Percentiles rank a stretch among this genome's conserved stretches.
Evolutionary conservation across 2,888 invertebrate genomes (phyloP).

Genomic region (Serripes groenlandicus): DNA sequence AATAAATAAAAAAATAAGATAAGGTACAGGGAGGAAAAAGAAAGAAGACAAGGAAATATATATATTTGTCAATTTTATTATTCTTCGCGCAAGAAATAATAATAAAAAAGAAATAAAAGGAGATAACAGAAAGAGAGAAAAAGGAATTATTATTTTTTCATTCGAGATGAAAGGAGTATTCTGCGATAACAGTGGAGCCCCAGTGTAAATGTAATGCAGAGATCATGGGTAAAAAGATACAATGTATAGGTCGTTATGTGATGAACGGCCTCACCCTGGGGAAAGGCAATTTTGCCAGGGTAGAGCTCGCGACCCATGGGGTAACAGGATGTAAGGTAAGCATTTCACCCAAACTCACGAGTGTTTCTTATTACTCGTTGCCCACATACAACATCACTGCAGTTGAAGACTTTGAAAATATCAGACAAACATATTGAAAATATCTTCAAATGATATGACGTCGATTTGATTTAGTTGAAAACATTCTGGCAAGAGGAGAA

Average conservation of each 20-base stretch:
- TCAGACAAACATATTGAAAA: too few relatives aligned
- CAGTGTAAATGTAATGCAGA: slow-evolving; percentile 42
- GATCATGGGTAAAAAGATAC: slow-evolving; percentile 86
- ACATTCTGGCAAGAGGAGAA: slow-evolving; percentile 1
- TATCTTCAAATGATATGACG: too few relatives aligned
- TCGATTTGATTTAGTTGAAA: background rate
- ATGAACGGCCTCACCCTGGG: slow-evolving; percentile 91
- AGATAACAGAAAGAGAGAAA: background rate
- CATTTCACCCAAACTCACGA: background rate
- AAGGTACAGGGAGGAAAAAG: too few relatives aligned
- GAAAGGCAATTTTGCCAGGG: slow-evolving; percentile 92
- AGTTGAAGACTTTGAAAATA: too few relatives aligned
- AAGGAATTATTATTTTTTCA: slow-evolving; percentile 1
- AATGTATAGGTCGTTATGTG: slow-evolving; percentile 90
- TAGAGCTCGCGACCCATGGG: slow-evolving; percentile 91
- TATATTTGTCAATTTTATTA: background rate
- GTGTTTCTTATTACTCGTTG: too few relatives aligned
- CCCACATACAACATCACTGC: too few relatives aligned
- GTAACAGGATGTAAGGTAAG: slow-evolving; percentile 90
- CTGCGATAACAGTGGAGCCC: slow-evolving; percentile 35
- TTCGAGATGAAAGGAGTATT: slow-evolving; percentile 16
- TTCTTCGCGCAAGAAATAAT: background rate
- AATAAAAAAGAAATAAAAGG: background rate
- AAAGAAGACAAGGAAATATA: too few relatives aligned
- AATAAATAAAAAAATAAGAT: too few relatives aligned